A percentile compares a stretch with the other conserved stretches of the same genome.
Evolutionary conservation across 2,888 invertebrate genomes (phyloP).

Genomic region (Heteromurus nitidus): DNA sequence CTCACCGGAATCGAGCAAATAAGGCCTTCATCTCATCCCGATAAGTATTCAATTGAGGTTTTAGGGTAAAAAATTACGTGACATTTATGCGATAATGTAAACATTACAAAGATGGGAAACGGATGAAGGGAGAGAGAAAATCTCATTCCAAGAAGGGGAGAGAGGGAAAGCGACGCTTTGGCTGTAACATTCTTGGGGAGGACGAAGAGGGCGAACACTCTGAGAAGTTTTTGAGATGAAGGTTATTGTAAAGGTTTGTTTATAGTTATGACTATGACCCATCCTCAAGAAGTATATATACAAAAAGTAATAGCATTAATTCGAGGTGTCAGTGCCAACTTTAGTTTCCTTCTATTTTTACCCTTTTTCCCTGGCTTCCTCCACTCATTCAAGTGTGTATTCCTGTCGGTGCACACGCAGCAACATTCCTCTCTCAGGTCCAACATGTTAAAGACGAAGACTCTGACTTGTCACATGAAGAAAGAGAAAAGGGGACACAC

Average conservation of each 20-base stretch:
- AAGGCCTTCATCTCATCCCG: too few relatives aligned
- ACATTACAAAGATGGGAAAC: slow-evolving; percentile 20
- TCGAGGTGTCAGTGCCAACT: slow-evolving; percentile 49
- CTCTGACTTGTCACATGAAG: slow-evolving; percentile 22
- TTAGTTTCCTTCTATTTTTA: slow-evolving; percentile 38
- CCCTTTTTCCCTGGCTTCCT: slow-evolving; percentile 24
- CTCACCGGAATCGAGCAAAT: too few relatives aligned
- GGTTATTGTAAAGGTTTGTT: slow-evolving; percentile 7
- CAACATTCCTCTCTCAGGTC: slow-evolving; percentile 11
- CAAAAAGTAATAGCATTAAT: slow-evolving; percentile 39
- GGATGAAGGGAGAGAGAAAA: slow-evolving; percentile 7
- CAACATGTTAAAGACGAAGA: too few relatives aligned
- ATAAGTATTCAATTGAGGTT: slow-evolving; percentile 5
- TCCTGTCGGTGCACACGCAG: neutral
- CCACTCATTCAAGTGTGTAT: neutral
- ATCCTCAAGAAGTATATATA: slow-evolving; percentile 21
- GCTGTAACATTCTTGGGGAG: too few relatives aligned
- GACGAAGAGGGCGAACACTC: neutral
- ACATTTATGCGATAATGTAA: slow-evolving; percentile 49
- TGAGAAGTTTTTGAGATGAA: neutral
- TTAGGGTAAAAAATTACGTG: slow-evolving; percentile 35
- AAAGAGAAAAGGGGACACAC: slow-evolving; percentile 44
- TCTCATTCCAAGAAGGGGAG: neutral
- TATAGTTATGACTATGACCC: slow-evolving; percentile 28
- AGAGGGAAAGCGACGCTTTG: slow-evolving; percentile 4